A percentile compares a stretch with the other conserved stretches of the same genome.
phyloP scores from a whole-genome alignment of 2,888 invertebrate genomes.

The Stenotaenia linearis region DNA sequence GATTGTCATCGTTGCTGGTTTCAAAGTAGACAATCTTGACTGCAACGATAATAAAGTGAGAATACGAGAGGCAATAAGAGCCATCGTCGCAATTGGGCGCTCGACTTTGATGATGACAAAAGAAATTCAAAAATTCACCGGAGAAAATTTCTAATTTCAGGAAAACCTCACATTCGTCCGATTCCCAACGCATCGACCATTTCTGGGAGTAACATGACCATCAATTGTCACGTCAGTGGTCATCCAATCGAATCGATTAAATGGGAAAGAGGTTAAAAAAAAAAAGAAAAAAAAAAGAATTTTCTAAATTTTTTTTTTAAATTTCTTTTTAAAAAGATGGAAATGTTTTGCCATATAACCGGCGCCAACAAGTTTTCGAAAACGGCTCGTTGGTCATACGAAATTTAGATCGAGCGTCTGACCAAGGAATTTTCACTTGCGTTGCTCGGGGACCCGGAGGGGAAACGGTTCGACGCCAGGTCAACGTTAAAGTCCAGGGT shows the following conservation, averaged over 20 bases:
- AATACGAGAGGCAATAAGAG: neutral
- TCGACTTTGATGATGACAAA: neutral
- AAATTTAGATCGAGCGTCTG: constrained; percentile 45
- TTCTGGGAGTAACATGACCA: constrained; percentile 64
- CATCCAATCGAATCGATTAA: constrained; percentile 73
- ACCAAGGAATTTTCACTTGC: constrained; percentile 48
- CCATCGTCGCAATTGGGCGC: neutral
- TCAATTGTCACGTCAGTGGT: constrained; percentile 75
- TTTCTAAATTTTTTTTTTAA: neutral
- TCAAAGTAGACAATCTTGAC: neutral
- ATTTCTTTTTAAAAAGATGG: constrained; percentile 41
- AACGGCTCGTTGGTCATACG: constrained; percentile 47
- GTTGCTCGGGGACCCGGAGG: constrained; percentile 44
- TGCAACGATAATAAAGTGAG: neutral
- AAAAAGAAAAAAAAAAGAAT: neutral
- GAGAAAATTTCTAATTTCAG: constrained; percentile 48
- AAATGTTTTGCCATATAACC: constrained; percentile 46
- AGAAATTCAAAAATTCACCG: neutral
- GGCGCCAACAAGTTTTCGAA: constrained; percentile 45
- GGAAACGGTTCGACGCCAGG: constrained; percentile 42
- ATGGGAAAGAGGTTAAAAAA: constrained; percentile 62
- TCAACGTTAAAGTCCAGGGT: constrained; percentile 47
- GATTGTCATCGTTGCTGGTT: neutral
- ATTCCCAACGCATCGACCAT: constrained; percentile 76
- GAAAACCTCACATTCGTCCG: constrained; percentile 69